Percentiles rank a stretch among this genome's conserved stretches.
phyloP scores from a whole-genome alignment of 2,888 invertebrate genomes.

The Hyppa rectilinea region DNA sequence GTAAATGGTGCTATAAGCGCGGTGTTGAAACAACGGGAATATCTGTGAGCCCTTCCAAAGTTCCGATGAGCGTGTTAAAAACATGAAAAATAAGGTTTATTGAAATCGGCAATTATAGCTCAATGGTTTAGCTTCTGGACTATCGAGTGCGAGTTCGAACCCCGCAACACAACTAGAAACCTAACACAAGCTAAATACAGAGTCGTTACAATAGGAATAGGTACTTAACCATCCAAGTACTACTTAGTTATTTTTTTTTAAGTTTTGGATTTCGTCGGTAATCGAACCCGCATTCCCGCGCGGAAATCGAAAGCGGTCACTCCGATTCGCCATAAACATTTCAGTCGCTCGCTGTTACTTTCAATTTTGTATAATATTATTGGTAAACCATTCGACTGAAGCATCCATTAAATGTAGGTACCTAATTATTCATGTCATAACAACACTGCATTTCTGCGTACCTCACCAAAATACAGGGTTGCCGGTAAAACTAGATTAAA shows the following conservation, averaged over 20 bases:
- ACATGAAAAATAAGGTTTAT: background rate
- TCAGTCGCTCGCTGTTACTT: constrained; percentile 14
- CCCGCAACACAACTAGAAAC: background rate
- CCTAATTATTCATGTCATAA: background rate
- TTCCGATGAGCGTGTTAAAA: too few relatives aligned
- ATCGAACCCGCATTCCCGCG: constrained; percentile 33
- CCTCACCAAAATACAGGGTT: constrained; percentile 37
- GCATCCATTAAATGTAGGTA: constrained; percentile 15
- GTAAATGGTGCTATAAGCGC: background rate
- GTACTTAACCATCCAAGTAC: too few relatives aligned
- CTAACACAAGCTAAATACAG: background rate
- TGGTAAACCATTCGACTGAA: too few relatives aligned
- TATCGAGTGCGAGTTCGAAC: constrained; percentile 3
- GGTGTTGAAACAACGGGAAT: background rate
- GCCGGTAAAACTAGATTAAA: constrained; percentile 33
- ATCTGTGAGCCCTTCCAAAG: background rate
- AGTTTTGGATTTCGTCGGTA: constrained; percentile 1
- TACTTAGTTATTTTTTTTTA: background rate
- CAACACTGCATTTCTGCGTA: constrained; percentile 43
- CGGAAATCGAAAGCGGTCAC: constrained; percentile 26
- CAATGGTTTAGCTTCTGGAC: background rate
- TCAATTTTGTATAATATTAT: too few relatives aligned
- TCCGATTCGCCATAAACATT: constrained; percentile 7
- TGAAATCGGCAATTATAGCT: background rate
- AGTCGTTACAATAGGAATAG: background rate